Percentiles rank a stretch among this genome's conserved stretches.
Evolutionary conservation across 1,140 invertebrate genomes (phyloP).

Genomic region (Nymphalis io): DNA sequence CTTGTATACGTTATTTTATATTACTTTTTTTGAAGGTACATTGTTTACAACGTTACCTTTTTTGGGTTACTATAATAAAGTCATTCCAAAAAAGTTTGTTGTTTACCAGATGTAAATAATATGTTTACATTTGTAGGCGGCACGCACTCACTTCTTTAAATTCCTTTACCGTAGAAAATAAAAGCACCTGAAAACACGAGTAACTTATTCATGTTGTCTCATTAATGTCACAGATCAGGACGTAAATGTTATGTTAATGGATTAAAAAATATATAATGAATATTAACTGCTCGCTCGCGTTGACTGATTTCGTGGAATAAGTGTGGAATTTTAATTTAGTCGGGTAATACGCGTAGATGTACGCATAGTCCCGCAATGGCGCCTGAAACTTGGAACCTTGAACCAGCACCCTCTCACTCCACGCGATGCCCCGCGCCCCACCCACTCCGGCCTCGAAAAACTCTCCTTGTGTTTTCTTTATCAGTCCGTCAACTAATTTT

Average conservation of each 20-base stretch:
- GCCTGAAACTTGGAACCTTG: conserved; percentile 56
- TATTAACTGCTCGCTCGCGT: conserved; percentile 3
- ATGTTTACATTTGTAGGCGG: not conserved
- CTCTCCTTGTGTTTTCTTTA: conserved; percentile 50
- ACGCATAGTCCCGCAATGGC: conserved; percentile 66
- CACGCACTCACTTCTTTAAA: not conserved
- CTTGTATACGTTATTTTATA: too few species aligned
- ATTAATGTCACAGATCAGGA: conserved; percentile 18
- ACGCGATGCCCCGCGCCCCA: conserved; percentile 27
- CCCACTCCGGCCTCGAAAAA: conserved; percentile 42
- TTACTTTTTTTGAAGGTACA: too few species aligned
- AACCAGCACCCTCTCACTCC: conserved; percentile 25
- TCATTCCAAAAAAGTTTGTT: not conserved
- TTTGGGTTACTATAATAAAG: not conserved
- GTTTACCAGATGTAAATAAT: not conserved
- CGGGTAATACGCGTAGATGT: conserved; percentile 52
- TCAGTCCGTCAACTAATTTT: conserved; percentile 18
- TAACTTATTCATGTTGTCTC: conserved; percentile 20
- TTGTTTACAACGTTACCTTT: not conserved
- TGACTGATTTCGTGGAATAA: conserved; percentile 21
- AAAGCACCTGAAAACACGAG: conserved; percentile 15
- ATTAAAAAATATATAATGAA: conserved; percentile 18
- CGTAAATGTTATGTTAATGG: conserved; percentile 19
- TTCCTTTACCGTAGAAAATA: not conserved
- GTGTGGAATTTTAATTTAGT: conserved; percentile 37